Evolutionary conservation across 2,113 vertebrate species (phyloP), one percentile per base, ranked within the genome.

Genomic region (Tachycineta bicolor): DNA sequence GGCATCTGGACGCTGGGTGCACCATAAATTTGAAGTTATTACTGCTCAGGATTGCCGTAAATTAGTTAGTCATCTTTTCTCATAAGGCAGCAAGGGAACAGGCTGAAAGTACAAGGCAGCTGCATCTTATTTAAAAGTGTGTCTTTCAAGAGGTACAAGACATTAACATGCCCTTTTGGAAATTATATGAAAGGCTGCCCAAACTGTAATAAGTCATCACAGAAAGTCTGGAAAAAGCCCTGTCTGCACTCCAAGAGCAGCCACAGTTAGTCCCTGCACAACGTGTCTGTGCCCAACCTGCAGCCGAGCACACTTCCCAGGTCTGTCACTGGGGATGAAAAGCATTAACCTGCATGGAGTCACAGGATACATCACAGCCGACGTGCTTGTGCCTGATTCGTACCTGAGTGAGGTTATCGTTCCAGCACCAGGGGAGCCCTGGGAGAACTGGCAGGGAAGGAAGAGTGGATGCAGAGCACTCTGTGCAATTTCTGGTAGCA

Each of bases 11-110:
- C 84, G 73, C 49, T 80, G 95, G 68, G 49, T 85, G 78, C 59
- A 81, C 70, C 59, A 80, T 91, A 90, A 95, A 95, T 92, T 64
- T 84, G 14, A 60, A 84, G 59, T 83, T 95, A 83, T 74, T 93
- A 65, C 70, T 63, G 78, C 55, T 90, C 67, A 53, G 69, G 56
- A 62, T 87, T 89, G 65, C 87, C 0, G 0, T 91, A 94, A 92
- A 93, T 93, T 84, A 92, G 74, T 90, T 96, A 91, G 91, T 96
- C 78, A 95, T 94, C 91, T 93, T 87, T 96, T 85, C 84, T 94
- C 67, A 83, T 90, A 83, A 94, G 90, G 74, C 87, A 87, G 25
- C 70, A 46, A 71, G 65, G 82, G 44, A 94, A 52, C 5, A 5
- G 74, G 33, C 55, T 41, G 31, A 55, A 95, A 96, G 86, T 29